Evolutionary conservation across 2,888 invertebrate species (phyloP).

Genomic region (Xiphydria camelus): DNA sequence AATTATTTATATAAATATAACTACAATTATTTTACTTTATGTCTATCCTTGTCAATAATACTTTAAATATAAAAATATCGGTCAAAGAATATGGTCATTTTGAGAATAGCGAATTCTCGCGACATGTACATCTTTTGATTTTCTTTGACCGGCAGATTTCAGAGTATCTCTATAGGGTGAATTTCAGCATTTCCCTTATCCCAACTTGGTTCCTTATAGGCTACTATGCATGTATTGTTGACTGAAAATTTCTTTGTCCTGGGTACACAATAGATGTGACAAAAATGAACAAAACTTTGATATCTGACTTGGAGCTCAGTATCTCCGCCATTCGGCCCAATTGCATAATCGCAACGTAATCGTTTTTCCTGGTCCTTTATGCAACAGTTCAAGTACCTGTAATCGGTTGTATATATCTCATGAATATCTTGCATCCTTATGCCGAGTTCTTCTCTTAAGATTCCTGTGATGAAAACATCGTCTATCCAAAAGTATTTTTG

Average conservation of each 20-base stretch:
- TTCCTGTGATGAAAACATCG: constrained; percentile 83
- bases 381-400: constrained; percentile 76
- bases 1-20: too few species aligned
- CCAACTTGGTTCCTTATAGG: constrained; percentile 24
- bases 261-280: constrained; percentile 47
- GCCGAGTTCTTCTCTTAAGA: constrained; percentile 65
- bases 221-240: constrained; percentile 35
- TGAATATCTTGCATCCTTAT: constrained; percentile 65
- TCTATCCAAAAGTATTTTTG: constrained; percentile 86
- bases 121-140: too few species aligned
- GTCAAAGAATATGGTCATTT: too few species aligned
- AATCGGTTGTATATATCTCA: constrained; percentile 70
- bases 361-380: constrained; percentile 63
- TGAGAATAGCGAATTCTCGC: too few species aligned
- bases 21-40: too few species aligned
- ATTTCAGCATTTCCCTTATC: constrained; percentile 29
- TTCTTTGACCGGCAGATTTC: neutral
- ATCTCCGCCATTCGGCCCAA: constrained; percentile 80
- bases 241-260: constrained; percentile 26
- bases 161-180: constrained; percentile 19
- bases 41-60: too few species aligned
- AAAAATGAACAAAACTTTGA: constrained; percentile 65
- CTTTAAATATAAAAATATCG: too few species aligned
- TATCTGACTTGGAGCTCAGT: constrained; percentile 69
- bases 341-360: constrained; percentile 65